Base-by-base conservation (phyloP, 2,113 vertebrate species). In the Marmota flaviventris region DNA sequence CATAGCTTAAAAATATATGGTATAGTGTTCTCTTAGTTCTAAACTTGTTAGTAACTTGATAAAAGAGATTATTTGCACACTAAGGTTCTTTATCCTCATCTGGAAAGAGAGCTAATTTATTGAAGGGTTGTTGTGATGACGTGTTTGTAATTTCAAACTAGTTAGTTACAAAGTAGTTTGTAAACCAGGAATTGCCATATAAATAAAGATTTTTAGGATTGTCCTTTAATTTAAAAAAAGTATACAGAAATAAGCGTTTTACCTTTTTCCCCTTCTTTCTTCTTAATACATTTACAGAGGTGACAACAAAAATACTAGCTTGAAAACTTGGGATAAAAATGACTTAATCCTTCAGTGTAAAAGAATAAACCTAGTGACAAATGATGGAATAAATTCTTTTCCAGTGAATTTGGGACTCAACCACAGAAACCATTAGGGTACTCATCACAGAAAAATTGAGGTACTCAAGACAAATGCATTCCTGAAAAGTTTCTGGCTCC, bases 241-340 rank as follows among this genome's bases (percentile, higher is more conserved):
- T 58, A 61, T 70, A 81, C 58, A 88, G 25, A 91, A 93, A 91
- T n/a, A 94, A 95, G n/a, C 53, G 5, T 27, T 34, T 34, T 14
- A 17, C 42, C 14, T 75, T 42, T 27, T 39, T n/a, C 11, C 27
- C 32, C 5, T 51, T 76, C 48, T 45, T 45, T 45, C 45, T 63
- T 53, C 56, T 34, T 7, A 0, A 98, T 98, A 65, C 78, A 96
- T 97, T 94, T 98, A 77, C 95, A 98, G 97, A 96, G 91, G 76
- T 93, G 97, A 91, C 92, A 98, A 98, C 87, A 98, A 97, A 94
- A 92, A 92, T 56, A 67, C 85, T 29, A 85, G 3, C 86, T 67
- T 97, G 61, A 95, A 96, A 70, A 77, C 79, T 56, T 98, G 98
- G 98, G 95, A 95, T 91, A 98, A 97, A 98, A 98, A 95, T 93